Percentiles rank a stretch among this genome's conserved stretches.
phyloP scores from a whole-genome alignment of 2,888 invertebrate species.

The Brachynemurus nebulosus region DNA sequence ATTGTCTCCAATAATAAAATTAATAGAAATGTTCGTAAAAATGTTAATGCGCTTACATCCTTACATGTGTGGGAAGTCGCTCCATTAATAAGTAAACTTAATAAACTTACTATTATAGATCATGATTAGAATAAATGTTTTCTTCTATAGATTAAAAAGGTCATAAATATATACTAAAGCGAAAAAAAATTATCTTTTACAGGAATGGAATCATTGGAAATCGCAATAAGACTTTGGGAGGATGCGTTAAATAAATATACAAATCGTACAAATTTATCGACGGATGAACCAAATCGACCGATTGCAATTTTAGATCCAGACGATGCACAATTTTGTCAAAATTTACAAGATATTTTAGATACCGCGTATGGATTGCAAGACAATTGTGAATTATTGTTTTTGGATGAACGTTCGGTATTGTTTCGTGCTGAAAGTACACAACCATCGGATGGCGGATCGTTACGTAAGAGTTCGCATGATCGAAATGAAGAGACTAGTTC shows the following conservation, averaged over 20 bases:
- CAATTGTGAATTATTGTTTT: constrained; percentile 73
- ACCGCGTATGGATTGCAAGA: constrained; percentile 75
- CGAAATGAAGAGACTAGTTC: constrained; percentile 30
- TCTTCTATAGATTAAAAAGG: too few species aligned
- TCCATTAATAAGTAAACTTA: too few species aligned
- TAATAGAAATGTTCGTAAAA: too few species aligned
- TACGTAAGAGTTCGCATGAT: constrained; percentile 8
- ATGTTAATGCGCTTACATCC: too few species aligned
- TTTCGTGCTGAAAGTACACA: constrained; percentile 65
- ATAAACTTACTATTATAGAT: too few species aligned
- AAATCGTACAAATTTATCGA: constrained; percentile 36
- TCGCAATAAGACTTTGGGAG: constrained; percentile 89
- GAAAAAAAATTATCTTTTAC: constrained; percentile 16
- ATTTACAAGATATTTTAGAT: constrained; percentile 61
- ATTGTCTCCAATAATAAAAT: too few species aligned
- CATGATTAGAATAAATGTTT: too few species aligned
- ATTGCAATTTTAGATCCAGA: constrained; percentile 61
- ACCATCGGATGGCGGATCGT: constrained; percentile 27
- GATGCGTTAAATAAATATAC: constrained; percentile 77
- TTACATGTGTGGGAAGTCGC: too few species aligned
- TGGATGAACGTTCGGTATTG: constrained; percentile 76
- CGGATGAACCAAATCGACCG: constrained; percentile 31
- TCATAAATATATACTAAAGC: too few species aligned
- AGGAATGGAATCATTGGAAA: constrained; percentile 89
- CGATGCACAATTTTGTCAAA: constrained; percentile 72